Base-by-base conservation (phyloP, 2,113 vertebrate genomes). In the Forbesichthys papilliferus region DNA sequence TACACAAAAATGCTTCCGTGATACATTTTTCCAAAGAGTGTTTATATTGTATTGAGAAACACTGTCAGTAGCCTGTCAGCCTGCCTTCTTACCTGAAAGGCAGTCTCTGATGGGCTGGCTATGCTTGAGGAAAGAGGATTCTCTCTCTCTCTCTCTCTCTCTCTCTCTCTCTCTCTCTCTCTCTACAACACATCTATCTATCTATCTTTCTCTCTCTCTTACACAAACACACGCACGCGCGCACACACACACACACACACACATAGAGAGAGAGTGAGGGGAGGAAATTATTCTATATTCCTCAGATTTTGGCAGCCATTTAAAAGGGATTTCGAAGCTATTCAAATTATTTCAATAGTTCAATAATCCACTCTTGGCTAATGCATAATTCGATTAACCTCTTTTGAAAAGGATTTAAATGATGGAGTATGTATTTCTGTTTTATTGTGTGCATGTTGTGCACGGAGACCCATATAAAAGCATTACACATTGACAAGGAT, bases 361-460 rank as follows among this genome's bases (percentile, higher is more conserved):
- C 20, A 70, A 71, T 71, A 68, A 75, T 53, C 58, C 64, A 63
- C 14, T 61, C 62, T 36, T 64, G 51, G 52, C 49, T 48, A 66
- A 27, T 14, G 52, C 34, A 66, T 46, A 74, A 69, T 75, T 75
- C 62, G 66, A 63, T 74, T 69, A 80, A 67, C n/a, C 67, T 62
- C 67, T 72, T 71, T 77, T 69, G 16, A 61, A 66, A 76, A 74
- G 60, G 59, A 48, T 52, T 67, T 71, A 60, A 16, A 11, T 36
- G 49, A 66, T 74, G 27, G 27, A 27, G 27, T 27, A 27, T 27
- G 27, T 27, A 3, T 75, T 27, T 55, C 7, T 42, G 36, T 42
- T 5, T 42, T 6, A 8, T 42, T 42, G 36, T 42, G 36, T 6
- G 36, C 7, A 42, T 42, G 4, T 42, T 42, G 36, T 42, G 36